Base-by-base conservation (phyloP, 2,113 vertebrate genomes). In the Ellobius talpinus region DNA sequence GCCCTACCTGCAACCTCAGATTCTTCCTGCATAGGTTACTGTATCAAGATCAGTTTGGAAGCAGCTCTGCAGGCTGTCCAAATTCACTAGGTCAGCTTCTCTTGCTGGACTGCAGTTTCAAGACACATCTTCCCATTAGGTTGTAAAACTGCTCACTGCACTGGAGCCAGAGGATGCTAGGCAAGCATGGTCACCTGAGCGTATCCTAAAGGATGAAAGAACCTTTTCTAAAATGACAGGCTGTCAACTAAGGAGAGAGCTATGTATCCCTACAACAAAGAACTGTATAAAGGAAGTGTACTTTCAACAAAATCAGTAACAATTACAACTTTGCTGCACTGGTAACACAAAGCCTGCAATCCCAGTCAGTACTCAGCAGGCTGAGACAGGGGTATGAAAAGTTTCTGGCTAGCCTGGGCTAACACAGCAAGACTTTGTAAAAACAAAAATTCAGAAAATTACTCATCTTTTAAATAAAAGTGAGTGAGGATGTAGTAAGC, bases 1-100 rank as follows among this genome's bases (percentile, higher is more conserved):
- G 82, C 52, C 70, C 31, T 95, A 7, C 74, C 8, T 50, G 19
- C 68, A 10, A 90, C 23, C 70, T 2, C 21, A 26, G 86, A 94
- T 8, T 89, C 66, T 47, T 74, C 61, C 84, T 63, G n/a, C 61
- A 94, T 0, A 1, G 8, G 33, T n/a, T 91, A 61, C 89, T 21
- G 66, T 13, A 78, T 66, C 78, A 93, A 65, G n/a, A 79, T 77
- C 24, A 76, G 50, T 78, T 70, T 77, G 81, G 47, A 45, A 81
- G 70, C 52, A 76, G 77, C 77, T 92, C 10, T 79, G 45, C 33
- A 68, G 55, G 47, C 29, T 61, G 55, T 58, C 93, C 81, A 72
- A 50, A 86, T 82, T 85, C 76, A 89, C 12, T 76, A 17, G 42
- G 42, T 68, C 47, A 90, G 74, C 85, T 89, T 92, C 74, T 96